Conservation (phyloP, 2,113 vertebrate species). For the Bungarus multicinctus region DNA sequence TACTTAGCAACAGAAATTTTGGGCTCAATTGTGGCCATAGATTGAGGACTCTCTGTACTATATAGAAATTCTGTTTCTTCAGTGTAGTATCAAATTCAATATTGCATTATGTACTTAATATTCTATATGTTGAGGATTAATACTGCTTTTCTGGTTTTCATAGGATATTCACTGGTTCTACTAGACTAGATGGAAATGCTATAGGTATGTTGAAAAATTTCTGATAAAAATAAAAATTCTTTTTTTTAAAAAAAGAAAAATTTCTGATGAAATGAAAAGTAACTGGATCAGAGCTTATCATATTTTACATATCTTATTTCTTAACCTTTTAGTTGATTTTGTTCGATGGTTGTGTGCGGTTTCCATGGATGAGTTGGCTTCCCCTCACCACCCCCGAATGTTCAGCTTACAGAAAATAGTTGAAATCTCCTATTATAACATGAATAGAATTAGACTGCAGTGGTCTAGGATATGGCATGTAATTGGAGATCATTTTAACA, state of each 20-base stretch:
- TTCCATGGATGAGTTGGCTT: conserved; percentile 97
- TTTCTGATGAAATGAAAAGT: neutral
- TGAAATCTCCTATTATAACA: conserved; percentile 98
- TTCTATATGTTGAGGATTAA: neutral
- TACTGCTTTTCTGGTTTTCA: conserved; percentile 27
- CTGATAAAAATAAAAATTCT: no score
- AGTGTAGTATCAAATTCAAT: neutral
- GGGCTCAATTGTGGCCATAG: neutral
- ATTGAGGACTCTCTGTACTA: neutral
- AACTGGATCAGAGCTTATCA: neutral
- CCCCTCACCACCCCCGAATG: conserved; percentile 92
- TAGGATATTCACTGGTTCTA: conserved; percentile 97
- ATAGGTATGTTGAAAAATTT: conserved; percentile 78
- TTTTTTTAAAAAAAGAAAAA: no score
- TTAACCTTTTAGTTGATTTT: conserved; percentile 85
- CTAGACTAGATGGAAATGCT: conserved; percentile 92
- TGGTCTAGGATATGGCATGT: conserved; percentile 99
- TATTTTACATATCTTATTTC: neutral
- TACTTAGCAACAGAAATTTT: neutral
- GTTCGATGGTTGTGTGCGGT: conserved; percentile 95
- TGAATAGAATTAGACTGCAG: conserved; percentile 96
- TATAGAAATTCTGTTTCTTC: neutral
- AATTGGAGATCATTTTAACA: conserved; percentile 97
- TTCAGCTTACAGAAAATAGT: conserved; percentile 99
- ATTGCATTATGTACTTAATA: neutral